Evolutionary conservation across 2,113 vertebrate species (phyloP), one percentile per base, ranked within the genome.

Genomic region (Syngnathoides biaculeatus): DNA sequence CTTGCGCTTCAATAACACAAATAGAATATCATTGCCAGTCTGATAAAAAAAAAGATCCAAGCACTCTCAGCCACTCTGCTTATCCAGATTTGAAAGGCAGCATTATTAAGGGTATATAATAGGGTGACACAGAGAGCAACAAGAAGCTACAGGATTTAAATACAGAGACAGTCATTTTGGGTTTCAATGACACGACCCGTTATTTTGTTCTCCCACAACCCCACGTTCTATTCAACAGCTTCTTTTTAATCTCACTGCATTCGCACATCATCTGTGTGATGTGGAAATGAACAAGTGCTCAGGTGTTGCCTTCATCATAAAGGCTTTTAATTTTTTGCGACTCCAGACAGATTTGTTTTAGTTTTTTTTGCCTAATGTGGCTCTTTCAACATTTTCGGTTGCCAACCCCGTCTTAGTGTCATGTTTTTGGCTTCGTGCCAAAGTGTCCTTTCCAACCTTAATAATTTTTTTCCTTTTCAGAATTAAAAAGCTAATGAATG

Each of bases 401-500:
- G n/a, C n/a, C n/a, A n/a, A n/a, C n/a, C 30, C 2, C 14, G 9
- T 27, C 12, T 55, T 26, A 6, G 52, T 55, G 13, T 55, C 13
- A 12, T 3, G 5, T 13, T 26, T 24, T 55, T 5, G 22, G 22
- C 24, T 55, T 55, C 22, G n/a, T 14, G 22, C 2, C 22, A 26
- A n/a, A 2, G n/a, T 58, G 30, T 58, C 17, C 14, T 58, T 38
- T 58, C 15, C 55, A 38, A 35, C 15, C 30, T 4, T 15, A 15
- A 27, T 6, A 14, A 15, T 27, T 19, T 43, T n/a, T 69, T 27
- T 65, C 8, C n/a, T 17, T 45, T 19, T 38, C 64, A 93, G 92
- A 43, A 87, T 87, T 50, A 91, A 90, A 73, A 92, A 84, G 70
- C 79, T 93, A 57, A 92, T 93, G 72, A 92, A 87, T 3, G 75